Evolutionary conservation across 2,888 invertebrate genomes (phyloP), one percentile per base, ranked within the genome.

Genomic region (Unio pictorum): DNA sequence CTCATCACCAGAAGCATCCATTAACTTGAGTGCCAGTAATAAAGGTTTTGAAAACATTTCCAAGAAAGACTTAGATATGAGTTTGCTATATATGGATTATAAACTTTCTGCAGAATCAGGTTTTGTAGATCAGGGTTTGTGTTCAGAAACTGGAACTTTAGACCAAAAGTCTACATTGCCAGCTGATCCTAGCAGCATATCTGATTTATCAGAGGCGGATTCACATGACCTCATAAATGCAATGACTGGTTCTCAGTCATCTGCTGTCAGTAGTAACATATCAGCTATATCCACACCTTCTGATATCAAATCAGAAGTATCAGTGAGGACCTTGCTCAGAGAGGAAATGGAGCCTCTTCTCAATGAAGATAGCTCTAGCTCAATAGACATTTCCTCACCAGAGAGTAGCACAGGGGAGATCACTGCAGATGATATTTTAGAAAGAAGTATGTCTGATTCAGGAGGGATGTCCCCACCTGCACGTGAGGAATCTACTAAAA

Each of bases 61-160:
- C 20, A 69, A 66, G 45, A 45, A 45, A 45, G 45, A 45, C 45
- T 45, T 45, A 45, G 67, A 69, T 20, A 64, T 67, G 59, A 69
- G 69, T 64, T 74, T 73, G 30, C 68, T 54, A 69, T 66, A 68
- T 17, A 77, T 77, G 66, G 66, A 73, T 61, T 65, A 73, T 34
- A 77, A 75, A 58, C 71, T 72, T 60, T 81, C 81, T 57, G 75
- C 81, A 45, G 81, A 81, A 61, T 80, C 80, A 15, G 81, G 81
- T 3, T 81, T 81, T 70, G 81, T 79, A 58, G 81, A 81, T 57
- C 81, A 81, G 67, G 76, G 70, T 45, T 63, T 71, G 55, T 68
- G 71, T 68, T 80, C 79, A 62, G 77, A 76, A 45, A 72, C 80
- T 26, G 80, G 79, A 57, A 78, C 79, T 58, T 64, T 79, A 54